Conservation (phyloP, 2,113 vertebrate species). For the Patagioenas fasciata region DNA sequence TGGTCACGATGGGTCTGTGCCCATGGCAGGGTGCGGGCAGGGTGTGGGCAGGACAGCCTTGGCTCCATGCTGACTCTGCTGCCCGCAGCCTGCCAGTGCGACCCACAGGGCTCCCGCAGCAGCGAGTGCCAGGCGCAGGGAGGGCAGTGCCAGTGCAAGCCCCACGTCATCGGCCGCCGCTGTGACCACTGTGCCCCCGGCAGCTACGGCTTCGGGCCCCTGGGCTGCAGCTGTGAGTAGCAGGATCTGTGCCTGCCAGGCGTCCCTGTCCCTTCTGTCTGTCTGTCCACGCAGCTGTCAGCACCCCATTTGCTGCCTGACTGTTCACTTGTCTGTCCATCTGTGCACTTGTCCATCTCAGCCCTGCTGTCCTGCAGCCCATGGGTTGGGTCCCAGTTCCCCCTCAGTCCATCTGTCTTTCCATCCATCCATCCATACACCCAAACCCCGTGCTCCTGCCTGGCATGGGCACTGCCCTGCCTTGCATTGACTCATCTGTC, state of each 20-base stretch:
- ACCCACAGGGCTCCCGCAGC: slow-evolving; percentile 85
- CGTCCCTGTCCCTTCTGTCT: neutral
- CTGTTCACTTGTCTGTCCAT: neutral
- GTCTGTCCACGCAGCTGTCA: neutral
- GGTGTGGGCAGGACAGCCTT: neutral
- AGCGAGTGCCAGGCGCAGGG: slow-evolving; percentile 81
- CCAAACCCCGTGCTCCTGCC: neutral
- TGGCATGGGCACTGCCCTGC: neutral
- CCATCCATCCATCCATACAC: neutral
- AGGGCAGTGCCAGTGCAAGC: slow-evolving; percentile 84
- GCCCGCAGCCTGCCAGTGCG: slow-evolving; percentile 82
- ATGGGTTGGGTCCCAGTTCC: neutral
- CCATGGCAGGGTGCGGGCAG: neutral
- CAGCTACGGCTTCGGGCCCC: slow-evolving; percentile 82
- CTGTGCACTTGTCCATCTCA: neutral
- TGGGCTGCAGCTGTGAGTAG: slow-evolving; percentile 83
- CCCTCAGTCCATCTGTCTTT: neutral
- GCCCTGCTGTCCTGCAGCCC: neutral
- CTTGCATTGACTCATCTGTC: neutral
- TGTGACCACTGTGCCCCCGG: slow-evolving; percentile 82
- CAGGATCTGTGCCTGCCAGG: neutral
- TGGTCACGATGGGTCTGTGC: no score
- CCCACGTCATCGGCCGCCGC: slow-evolving; percentile 78
- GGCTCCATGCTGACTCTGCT: neutral
- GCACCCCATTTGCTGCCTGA: accelerated